Conservation (phyloP, 2,888 invertebrate species). For the Eristalis pertinax region DNA sequence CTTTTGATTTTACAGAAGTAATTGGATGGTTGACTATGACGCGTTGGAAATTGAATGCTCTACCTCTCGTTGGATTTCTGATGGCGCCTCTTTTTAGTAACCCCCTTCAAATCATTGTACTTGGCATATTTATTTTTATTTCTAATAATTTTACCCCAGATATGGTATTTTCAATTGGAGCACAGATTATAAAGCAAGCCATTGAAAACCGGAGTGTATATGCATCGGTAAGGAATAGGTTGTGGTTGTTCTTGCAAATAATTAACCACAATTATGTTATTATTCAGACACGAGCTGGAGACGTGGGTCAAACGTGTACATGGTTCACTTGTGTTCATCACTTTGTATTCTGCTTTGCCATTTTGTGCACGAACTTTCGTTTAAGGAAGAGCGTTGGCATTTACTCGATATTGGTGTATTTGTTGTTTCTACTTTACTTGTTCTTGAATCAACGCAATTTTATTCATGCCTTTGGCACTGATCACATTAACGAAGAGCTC, state of each 20-base stretch:
- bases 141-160: constrained; percentile 6
- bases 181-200: background rate
- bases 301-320: constrained; percentile 29
- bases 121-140: background rate
- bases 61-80: constrained; percentile 34
- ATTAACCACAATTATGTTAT: background rate
- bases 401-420: constrained; percentile 49
- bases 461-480: constrained; percentile 65
- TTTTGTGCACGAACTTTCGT: constrained; percentile 27
- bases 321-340: constrained; percentile 50
- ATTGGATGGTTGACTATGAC: constrained; percentile 27
- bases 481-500: constrained; percentile 54
- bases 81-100: constrained; percentile 58
- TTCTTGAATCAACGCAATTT: constrained; percentile 49
- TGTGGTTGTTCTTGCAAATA: constrained; percentile 14
- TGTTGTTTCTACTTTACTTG: constrained; percentile 34
- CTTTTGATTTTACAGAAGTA: constrained; percentile 22
- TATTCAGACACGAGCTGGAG: constrained; percentile 39
- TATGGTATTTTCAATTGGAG: constrained; percentile 46
- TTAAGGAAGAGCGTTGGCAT: constrained; percentile 55
- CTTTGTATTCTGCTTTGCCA: constrained; percentile 27
- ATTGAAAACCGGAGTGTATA: background rate
- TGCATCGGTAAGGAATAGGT: background rate
- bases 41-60: constrained; percentile 28
- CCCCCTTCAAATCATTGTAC: too few species aligned